Percentiles rank a stretch among this genome's conserved stretches.
Evolutionary conservation across 2,888 invertebrate genomes (phyloP).

Genomic region (Polyommatus icarus): DNA sequence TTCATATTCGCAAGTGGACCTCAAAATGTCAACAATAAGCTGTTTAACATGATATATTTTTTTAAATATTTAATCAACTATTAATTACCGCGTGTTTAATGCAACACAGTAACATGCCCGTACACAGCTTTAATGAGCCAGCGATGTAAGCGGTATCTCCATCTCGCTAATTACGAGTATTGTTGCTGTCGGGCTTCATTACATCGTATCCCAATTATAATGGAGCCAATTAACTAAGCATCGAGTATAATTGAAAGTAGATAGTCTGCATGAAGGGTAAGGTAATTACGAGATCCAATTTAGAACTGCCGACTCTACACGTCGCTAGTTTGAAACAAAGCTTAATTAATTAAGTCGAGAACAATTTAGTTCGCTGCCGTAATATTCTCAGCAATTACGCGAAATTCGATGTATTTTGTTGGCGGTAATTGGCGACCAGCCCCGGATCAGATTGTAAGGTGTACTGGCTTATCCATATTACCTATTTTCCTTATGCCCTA

Average conservation of each 20-base stretch:
- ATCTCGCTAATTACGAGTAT: conserved; percentile 29
- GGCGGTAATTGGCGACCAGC: conserved; percentile 72
- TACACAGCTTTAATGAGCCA: not conserved
- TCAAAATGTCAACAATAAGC: not conserved
- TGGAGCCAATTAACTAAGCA: conserved; percentile 77
- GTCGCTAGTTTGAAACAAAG: conserved; percentile 81
- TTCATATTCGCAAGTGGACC: not conserved
- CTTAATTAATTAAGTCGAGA: conserved; percentile 81
- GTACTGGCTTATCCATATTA: not conserved
- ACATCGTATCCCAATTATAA: conserved; percentile 74
- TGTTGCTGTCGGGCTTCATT: conserved; percentile 46
- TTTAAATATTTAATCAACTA: not conserved
- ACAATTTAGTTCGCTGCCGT: conserved; percentile 80
- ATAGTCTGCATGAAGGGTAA: conserved; percentile 76
- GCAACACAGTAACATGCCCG: not conserved
- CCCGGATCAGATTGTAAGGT: conserved; percentile 70
- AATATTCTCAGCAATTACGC: conserved; percentile 79
- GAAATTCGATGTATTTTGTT: conserved; percentile 78
- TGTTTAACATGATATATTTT: not conserved
- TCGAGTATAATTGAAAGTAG: conserved; percentile 78
- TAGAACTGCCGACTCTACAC: conserved; percentile 81
- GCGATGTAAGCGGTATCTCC: not conserved
- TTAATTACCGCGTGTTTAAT: not conserved
- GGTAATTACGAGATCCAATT: conserved; percentile 81
- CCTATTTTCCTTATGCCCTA: no score